Conservation (phyloP, 2,888 invertebrate species). For the Drosophila infuscata region DNA sequence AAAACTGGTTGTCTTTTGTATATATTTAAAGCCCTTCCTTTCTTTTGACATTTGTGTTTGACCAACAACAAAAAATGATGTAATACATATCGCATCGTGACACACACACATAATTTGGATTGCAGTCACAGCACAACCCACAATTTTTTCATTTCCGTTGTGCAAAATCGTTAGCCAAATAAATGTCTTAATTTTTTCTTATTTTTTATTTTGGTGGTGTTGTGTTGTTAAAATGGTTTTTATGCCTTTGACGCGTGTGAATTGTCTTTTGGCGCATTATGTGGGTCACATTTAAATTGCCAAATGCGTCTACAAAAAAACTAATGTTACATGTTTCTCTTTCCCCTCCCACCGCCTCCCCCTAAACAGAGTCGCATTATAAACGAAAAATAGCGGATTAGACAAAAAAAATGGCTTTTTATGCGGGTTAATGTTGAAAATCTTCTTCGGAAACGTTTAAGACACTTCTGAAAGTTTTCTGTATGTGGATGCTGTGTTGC, state of each 20-base stretch:
- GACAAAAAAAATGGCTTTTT: constrained; percentile 14
- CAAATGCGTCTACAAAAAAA: constrained; percentile 27
- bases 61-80: constrained; percentile 60
- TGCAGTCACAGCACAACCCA: constrained; percentile 40
- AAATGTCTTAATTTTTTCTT: constrained; percentile 54
- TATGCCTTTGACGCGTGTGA: constrained; percentile 63
- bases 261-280: constrained; percentile 45
- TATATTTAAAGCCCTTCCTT: constrained; percentile 58
- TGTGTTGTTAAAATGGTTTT: constrained; percentile 32
- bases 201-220: constrained; percentile 19
- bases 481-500: background rate
- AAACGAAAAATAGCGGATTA: constrained; percentile 1
- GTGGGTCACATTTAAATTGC: constrained; percentile 61
- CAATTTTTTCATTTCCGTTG: constrained; percentile 63
- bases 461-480: background rate
- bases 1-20: constrained; percentile 65
- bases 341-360: background rate
- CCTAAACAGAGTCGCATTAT: background rate
- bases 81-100: constrained; percentile 44
- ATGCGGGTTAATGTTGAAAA: constrained; percentile 26
- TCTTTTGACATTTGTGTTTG: constrained; percentile 41
- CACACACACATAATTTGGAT: constrained; percentile 36
- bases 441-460: background rate
- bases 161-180: constrained; percentile 44
- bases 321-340: constrained; percentile 1